Conservation (phyloP, 2,797 vertebrate species). For the Sebastes matsubarae region DNA sequence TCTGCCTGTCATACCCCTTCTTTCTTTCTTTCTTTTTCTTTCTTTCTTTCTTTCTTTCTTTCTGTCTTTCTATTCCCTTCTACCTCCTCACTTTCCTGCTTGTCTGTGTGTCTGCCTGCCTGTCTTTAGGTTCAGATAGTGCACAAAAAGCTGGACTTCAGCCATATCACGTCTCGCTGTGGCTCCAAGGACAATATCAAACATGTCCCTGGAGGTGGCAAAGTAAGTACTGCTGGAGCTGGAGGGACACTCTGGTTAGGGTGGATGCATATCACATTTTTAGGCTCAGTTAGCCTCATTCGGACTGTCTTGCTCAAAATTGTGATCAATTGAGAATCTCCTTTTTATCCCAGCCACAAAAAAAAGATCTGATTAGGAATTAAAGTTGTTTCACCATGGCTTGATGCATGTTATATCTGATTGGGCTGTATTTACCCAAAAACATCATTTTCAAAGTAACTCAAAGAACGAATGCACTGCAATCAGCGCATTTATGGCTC, state of each 20-base stretch:
- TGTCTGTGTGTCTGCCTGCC: constrained; percentile 68
- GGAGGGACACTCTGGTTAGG: constrained; percentile 50
- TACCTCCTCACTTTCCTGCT: constrained; percentile 48
- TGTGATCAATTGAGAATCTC: not conserved
- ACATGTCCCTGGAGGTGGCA: constrained; percentile 99
- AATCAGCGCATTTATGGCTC: constrained; percentile 12
- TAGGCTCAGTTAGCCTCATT: constrained; percentile 18
- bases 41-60: not conserved
- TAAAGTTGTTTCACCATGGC: not conserved
- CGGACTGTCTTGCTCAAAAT: not conserved
- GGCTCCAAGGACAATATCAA: constrained; percentile 99
- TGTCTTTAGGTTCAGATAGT: constrained; percentile 97
- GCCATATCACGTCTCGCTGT: constrained; percentile 99
- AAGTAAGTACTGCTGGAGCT: constrained; percentile 88
- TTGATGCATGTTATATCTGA: not conserved
- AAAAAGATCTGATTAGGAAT: not conserved
- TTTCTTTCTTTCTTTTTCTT: not conserved
- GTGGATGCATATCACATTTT: constrained; percentile 22
- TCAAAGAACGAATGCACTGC: constrained; percentile 2
- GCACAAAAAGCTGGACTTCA: constrained; percentile 99
- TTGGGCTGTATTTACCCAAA: not conserved
- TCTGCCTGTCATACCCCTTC: constrained; percentile 33
- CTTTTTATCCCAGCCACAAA: not conserved
- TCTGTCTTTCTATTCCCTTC: constrained; percentile 14
- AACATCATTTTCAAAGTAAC: constrained; percentile 1